Conservation (phyloP, 2,888 invertebrate species). For the Agrochola lota region DNA sequence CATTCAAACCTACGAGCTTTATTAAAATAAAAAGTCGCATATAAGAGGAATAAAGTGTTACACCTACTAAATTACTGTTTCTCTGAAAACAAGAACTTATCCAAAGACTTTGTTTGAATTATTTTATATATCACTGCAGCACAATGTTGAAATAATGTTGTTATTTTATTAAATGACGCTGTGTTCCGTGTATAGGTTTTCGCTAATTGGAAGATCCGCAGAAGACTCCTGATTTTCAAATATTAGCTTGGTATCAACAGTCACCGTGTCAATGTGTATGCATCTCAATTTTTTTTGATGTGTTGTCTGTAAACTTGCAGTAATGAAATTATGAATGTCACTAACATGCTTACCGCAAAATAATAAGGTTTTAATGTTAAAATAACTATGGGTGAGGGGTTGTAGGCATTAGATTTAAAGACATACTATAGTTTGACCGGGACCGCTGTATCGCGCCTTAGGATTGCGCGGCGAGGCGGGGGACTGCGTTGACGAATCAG, state of each 20-base stretch:
- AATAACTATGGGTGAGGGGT: slow-evolving; percentile 24
- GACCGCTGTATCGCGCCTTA: too few relatives aligned
- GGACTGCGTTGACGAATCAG: too few relatives aligned
- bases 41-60: neutral
- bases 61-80: neutral
- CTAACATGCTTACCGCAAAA: slow-evolving; percentile 51
- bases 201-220: neutral
- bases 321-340: slow-evolving; percentile 18
- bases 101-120: neutral
- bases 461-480: too few relatives aligned
- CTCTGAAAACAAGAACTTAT: neutral
- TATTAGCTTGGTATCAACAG: slow-evolving; percentile 4
- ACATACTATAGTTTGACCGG: neutral
- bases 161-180: neutral
- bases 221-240: neutral
- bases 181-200: neutral
- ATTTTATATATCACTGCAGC: neutral
- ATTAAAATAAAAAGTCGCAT: neutral
- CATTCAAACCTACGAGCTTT: neutral
- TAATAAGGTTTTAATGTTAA: slow-evolving; percentile 22
- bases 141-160: neutral
- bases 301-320: slow-evolving; percentile 27
- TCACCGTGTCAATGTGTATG: neutral
- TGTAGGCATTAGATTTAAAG: neutral
- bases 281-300: neutral